Evolutionary conservation across 1,140 invertebrate species (phyloP).

Genomic region (Plectrocnemia conspersa): DNA sequence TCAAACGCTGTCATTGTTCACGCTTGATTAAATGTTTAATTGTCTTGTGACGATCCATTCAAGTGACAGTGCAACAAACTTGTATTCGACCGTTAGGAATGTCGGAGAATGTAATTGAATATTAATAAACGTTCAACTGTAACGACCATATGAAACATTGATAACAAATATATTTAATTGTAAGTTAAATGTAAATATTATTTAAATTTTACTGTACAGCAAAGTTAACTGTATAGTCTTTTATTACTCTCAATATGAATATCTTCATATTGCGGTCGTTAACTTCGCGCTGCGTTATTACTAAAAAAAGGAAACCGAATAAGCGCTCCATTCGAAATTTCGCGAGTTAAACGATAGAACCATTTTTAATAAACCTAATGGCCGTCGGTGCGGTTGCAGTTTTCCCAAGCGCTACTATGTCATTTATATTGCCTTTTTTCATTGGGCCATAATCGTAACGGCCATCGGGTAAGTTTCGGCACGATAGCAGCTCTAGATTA

Average conservation of each 20-base stretch:
- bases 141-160: too few relatives aligned
- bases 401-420: conserved; percentile 17
- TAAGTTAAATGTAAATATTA: too few relatives aligned
- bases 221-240: background rate
- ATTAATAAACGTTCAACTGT: background rate
- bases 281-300: background rate
- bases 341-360: conserved; percentile 2
- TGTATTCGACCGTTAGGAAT: background rate
- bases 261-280: background rate
- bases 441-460: too few relatives aligned
- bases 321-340: background rate
- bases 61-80: background rate
- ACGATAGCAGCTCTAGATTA: too few relatives aligned
- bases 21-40: conserved; percentile 1
- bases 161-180: too few relatives aligned
- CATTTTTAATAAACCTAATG: conserved; percentile 34
- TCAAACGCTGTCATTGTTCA: background rate
- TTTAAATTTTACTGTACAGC: too few relatives aligned
- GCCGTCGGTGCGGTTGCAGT: conserved; percentile 18
- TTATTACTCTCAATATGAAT: background rate
- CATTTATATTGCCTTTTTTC: conserved; percentile 19
- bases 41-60: background rate
- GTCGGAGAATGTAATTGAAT: background rate
- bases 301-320: too few relatives aligned
- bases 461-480: too few relatives aligned